These are phyloP conservation scores for Marmota flaviventris DNA, from an alignment of 2,113 vertebrate species.

Conservation along the genomic window DNA sequence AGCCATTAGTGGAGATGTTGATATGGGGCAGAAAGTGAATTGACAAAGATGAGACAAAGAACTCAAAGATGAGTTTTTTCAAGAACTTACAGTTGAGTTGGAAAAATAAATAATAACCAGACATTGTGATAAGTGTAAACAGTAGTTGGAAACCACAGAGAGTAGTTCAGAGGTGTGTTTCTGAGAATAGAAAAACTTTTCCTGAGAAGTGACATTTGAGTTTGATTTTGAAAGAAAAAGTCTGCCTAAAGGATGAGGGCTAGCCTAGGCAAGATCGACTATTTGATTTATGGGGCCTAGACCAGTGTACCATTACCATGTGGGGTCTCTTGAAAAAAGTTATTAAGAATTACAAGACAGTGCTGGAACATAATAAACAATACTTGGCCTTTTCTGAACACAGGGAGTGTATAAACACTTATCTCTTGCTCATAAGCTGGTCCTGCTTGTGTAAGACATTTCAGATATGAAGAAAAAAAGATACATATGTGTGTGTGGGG, in stretches of 20 bases:
- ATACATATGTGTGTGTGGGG: background rate
- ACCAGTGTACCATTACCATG: background rate
- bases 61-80: background rate
- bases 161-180: background rate
- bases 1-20: background rate
- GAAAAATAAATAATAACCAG: background rate
- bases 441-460: background rate
- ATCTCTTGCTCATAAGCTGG: background rate
- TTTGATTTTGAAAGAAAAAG: background rate
- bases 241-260: background rate
- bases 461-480: background rate
- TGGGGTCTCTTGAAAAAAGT: background rate
- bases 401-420: too few species aligned
- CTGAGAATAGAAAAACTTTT: background rate
- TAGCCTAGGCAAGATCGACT: accelerated
- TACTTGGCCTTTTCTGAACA: background rate
- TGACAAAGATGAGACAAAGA: background rate
- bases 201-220: background rate
- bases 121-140: background rate
- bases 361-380: background rate
- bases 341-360: background rate
- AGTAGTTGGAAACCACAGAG: background rate
- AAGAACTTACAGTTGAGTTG: background rate
- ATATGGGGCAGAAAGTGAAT: background rate
- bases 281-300: background rate